Percentiles rank a stretch among this genome's conserved stretches.
Evolutionary conservation across 2,888 invertebrate species (phyloP).

Genomic region (Lepetodrilus schrolli): DNA sequence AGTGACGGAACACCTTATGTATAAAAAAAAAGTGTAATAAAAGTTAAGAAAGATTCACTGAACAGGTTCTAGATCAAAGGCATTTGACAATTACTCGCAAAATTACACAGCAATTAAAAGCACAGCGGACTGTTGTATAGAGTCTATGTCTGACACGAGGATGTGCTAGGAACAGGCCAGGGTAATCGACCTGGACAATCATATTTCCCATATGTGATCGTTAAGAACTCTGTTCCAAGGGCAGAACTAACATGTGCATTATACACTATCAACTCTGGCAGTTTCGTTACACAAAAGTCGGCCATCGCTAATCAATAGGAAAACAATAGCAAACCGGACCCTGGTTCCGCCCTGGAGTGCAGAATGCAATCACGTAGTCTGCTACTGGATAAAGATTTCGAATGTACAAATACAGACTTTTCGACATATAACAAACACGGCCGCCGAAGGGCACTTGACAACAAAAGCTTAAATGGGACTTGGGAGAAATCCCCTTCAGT

Average conservation of each 20-base stretch:
- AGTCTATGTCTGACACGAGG: not conserved
- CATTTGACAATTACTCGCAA: not conserved
- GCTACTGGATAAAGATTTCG: not conserved
- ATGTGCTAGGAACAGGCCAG: conserved; percentile 1
- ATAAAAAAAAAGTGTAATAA: too few relatives aligned
- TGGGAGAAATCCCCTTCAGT: not conserved
- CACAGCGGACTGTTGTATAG: not conserved
- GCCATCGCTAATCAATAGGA: not conserved
- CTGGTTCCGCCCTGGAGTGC: conserved; percentile 8
- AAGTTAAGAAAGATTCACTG: too few relatives aligned
- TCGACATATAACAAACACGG: conserved; percentile 21
- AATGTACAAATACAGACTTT: conserved; percentile 32
- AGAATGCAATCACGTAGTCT: conserved; percentile 1
- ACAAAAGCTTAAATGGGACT: not conserved
- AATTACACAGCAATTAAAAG: conserved; percentile 30
- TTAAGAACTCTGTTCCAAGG: not conserved
- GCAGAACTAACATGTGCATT: not conserved
- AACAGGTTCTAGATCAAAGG: conserved; percentile 24
- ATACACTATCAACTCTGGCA: not conserved
- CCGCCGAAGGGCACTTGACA: conserved; percentile 11
- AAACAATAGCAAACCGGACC: not conserved
- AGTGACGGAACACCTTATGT: too few relatives aligned
- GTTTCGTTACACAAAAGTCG: not conserved
- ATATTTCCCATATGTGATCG: conserved; percentile 10
- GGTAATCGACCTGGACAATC: conserved; percentile 12